Percentiles rank a stretch among this genome's conserved stretches.
Conservation (phyloP, 2,797 vertebrate genomes). For the Otolemur crassicaudatus region DNA sequence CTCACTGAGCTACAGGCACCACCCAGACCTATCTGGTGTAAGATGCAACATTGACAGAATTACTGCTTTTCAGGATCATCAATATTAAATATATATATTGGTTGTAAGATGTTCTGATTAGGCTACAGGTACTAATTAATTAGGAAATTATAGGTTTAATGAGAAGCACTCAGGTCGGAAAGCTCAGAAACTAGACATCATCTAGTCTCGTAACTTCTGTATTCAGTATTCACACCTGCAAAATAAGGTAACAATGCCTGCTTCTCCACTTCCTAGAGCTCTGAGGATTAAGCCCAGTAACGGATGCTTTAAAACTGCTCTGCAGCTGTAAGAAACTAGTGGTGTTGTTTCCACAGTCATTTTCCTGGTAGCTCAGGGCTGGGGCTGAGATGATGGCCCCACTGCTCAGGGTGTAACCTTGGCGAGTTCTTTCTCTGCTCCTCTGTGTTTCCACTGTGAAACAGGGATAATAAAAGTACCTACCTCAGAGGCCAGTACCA, state of each 20-base stretch:
- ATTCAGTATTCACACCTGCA: neutral
- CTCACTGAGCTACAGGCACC: too few relatives aligned
- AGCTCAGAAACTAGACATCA: neutral
- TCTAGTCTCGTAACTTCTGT: neutral
- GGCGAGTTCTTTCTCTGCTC: neutral
- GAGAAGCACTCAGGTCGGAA: neutral
- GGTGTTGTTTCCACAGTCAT: neutral
- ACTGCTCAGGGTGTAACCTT: neutral
- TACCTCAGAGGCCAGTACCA: neutral
- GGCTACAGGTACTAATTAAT: neutral
- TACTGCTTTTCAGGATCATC: neutral
- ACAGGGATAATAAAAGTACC: neutral
- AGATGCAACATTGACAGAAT: neutral
- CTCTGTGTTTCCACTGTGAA: neutral
- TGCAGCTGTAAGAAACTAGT: neutral
- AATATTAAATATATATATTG: neutral
- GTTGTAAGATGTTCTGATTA: neutral
- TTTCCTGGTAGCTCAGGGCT: neutral
- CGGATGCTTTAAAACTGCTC: neutral
- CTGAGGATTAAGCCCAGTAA: neutral
- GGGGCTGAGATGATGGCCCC: neutral
- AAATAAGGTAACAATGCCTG: neutral
- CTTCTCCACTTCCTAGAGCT: neutral
- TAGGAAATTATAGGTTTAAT: constrained; percentile 16
- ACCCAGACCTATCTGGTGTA: neutral